Evolutionary conservation across 1,140 invertebrate species (phyloP).

Genomic region (Telenomus remus): DNA sequence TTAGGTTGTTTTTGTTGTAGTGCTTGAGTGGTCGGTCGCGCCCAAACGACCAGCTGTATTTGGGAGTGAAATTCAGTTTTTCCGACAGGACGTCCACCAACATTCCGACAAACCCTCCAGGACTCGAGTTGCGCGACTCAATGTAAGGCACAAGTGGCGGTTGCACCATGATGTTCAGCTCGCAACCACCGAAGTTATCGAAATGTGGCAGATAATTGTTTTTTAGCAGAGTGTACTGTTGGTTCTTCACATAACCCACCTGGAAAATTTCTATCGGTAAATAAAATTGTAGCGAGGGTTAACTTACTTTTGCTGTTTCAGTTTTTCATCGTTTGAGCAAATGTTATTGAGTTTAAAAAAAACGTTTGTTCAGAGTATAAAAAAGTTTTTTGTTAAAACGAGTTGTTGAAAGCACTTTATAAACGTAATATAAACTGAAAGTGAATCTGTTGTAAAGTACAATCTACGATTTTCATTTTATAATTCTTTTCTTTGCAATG

Average conservation of each 20-base stretch:
- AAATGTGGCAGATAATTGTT: conserved; percentile 14
- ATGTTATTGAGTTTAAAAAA: no score
- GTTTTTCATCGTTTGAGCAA: no score
- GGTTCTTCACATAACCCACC: conserved; percentile 38
- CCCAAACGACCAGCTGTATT: conserved; percentile 36
- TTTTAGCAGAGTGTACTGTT: conserved; percentile 16
- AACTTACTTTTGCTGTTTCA: no score
- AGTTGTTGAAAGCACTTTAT: no score
- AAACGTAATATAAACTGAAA: no score
- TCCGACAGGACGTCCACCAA: conserved; percentile 31
- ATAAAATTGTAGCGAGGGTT: no score
- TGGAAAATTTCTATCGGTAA: conserved; percentile 23
- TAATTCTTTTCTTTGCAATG: no score
- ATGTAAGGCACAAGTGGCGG: conserved; percentile 45
- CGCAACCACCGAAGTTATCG: conserved; percentile 49
- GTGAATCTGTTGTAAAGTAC: no score
- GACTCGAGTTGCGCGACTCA: conserved; percentile 22
- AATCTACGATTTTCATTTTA: no score
- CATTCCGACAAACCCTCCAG: conserved; percentile 44
- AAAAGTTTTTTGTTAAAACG: no score
- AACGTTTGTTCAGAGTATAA: no score
- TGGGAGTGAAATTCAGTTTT: conserved; percentile 54
- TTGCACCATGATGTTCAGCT: conserved; percentile 54
- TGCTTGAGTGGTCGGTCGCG: conserved; percentile 30
- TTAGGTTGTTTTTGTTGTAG: conserved; percentile 45